Conservation (phyloP, 2,797 vertebrate species). For the Anguilla anguilla region DNA sequence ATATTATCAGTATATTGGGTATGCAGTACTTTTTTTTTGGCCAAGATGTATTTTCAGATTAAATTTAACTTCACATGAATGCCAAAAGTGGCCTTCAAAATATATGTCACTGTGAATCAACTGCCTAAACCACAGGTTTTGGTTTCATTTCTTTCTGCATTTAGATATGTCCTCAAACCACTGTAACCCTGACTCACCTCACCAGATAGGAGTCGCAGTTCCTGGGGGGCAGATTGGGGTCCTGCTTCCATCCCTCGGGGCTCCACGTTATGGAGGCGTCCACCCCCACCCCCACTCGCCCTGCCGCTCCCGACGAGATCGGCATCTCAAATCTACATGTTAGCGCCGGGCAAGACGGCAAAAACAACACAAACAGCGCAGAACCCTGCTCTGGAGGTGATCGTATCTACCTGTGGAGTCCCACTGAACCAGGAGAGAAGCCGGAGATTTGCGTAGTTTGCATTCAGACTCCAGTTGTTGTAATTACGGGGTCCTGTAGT, state of each 20-base stretch:
- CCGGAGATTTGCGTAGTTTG: not conserved
- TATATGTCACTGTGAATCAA: not conserved
- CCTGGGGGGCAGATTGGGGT: slow-evolving; percentile 37
- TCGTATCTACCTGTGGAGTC: not conserved
- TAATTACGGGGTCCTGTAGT: slow-evolving; percentile 1
- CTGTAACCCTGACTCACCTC: slow-evolving; percentile 57
- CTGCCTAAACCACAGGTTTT: not conserved
- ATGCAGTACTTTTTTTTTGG: not conserved
- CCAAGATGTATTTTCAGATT: not conserved
- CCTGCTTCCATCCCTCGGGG: slow-evolving; percentile 50
- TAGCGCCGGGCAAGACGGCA: slow-evolving; percentile 2
- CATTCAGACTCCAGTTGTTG: slow-evolving; percentile 12
- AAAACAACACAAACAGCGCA: not conserved
- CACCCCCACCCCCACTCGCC: slow-evolving; percentile 55
- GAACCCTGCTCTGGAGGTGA: not conserved
- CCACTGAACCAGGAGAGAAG: not conserved
- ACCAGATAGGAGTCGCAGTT: slow-evolving; percentile 69
- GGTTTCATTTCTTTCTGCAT: not conserved
- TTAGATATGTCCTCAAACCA: not conserved
- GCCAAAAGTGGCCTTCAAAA: not conserved
- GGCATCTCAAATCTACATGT: slow-evolving; percentile 62
- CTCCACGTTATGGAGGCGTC: slow-evolving; percentile 48
- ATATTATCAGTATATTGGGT: not conserved
- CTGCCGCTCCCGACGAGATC: slow-evolving; percentile 67
- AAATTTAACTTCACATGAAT: not conserved